Evolutionary conservation across 2,797 vertebrate species (phyloP), one percentile per base, ranked within the genome.

Genomic region (Danio aesculapii): DNA sequence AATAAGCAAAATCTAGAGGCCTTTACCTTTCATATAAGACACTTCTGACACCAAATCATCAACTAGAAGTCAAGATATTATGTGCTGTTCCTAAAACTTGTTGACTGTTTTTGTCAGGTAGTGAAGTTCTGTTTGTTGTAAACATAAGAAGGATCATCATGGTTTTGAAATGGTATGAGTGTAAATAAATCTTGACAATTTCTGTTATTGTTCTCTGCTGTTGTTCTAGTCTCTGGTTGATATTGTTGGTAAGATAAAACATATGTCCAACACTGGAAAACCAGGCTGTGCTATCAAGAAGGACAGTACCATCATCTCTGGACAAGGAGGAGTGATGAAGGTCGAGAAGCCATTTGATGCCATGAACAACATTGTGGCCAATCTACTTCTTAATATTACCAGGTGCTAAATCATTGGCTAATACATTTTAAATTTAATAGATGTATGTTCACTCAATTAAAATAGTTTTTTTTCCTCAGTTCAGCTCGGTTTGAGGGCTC

Each of bases 331-430:
- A 8, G 77, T 92, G 49, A 92, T 92, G 2, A 90, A 88, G 30
- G 11, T 78, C 0, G 94, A 96, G 88, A 98, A 96, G 81, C 96
- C 98, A 0, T 99, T 99, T 90, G 98, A 99, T 79, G 91, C 94
- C 53, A 98, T 99, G 98, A 99, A 99, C 90, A 98, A 98, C 89
- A 96, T 99, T 0, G 93, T 99, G 84, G 98, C 97, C 67, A 99
- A 99, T 89, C 91, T 99, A 87, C 90, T 99, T 69, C 94, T 99
- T 77, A 97, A 94, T 83, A 90, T 99, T 47, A 99, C 97, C 81
- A 99, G 98, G 98, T 99, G 91, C 12, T 39, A 8, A 75, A 50
- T 5, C 14, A 19, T 43, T 8, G 58, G n/a, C 10, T 13, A 46
- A 47, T 19, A 43, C 44, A 66, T 64, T 17, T 43, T 64, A 2